phyloP scores from a whole-genome alignment of 2,888 invertebrate species.

The Plebejus melissa region DNA sequence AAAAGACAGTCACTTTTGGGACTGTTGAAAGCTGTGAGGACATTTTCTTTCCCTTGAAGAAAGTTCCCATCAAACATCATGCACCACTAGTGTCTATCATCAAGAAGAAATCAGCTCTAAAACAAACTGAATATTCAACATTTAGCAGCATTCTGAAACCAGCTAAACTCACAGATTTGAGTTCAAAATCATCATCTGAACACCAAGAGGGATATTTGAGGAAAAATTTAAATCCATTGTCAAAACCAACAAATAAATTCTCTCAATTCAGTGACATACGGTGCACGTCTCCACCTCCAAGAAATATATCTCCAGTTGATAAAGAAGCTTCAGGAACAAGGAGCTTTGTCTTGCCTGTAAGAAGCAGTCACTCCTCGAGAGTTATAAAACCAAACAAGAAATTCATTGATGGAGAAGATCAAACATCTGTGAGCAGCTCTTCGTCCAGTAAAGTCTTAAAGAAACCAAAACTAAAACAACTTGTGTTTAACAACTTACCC shows the following conservation, averaged over 20 bases:
- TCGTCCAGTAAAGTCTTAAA: constrained; percentile 68
- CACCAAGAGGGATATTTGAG: constrained; percentile 70
- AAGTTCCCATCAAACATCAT: constrained; percentile 78
- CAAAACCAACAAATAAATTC: constrained; percentile 70
- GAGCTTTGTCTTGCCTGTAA: constrained; percentile 87
- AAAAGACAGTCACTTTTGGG: constrained; percentile 83
- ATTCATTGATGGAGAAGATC: constrained; percentile 85
- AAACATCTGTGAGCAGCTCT: constrained; percentile 48
- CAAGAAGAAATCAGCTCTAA: constrained; percentile 80
- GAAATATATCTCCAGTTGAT: constrained; percentile 61
- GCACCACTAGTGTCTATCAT: constrained; percentile 81
- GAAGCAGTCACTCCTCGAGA: constrained; percentile 91
- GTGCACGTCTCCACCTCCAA: constrained; percentile 70
- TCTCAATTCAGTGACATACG: constrained; percentile 67
- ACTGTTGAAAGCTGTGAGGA: constrained; percentile 82
- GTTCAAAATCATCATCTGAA: constrained; percentile 77
- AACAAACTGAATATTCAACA: constrained; percentile 76
- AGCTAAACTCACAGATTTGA: constrained; percentile 80
- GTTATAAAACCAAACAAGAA: constrained; percentile 93
- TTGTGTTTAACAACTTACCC: constrained; percentile 67
- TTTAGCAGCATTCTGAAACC: constrained; percentile 81
- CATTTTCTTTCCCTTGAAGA: constrained; percentile 76
- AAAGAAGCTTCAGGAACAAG: constrained; percentile 55
- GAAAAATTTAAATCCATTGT: constrained; percentile 69
- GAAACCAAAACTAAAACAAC: constrained; percentile 69